Evolutionary conservation across 2,113 vertebrate species (phyloP), one percentile per base, ranked within the genome.

Genomic region (Xenopus borealis): DNA sequence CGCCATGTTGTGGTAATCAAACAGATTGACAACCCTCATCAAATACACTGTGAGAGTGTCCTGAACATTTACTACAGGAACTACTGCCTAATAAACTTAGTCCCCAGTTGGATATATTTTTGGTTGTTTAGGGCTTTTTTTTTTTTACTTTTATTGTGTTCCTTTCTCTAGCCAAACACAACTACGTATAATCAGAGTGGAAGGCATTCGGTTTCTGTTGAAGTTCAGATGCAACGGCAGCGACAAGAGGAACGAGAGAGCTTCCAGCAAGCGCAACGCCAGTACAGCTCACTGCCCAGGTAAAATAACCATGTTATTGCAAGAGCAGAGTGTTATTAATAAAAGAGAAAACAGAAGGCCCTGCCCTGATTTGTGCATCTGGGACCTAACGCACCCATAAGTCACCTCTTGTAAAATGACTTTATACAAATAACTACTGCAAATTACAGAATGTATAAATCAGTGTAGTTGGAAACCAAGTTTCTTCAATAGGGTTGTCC

Each of bases 231-330:
- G 89, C 95, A 97, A 66, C 80, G 94, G 4, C 96, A 97, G 79
- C 80, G 95, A 27, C 95, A 95, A 64, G 96, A 98, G 59, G 95
- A 98, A 50, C 90, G 95, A 0, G 95, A 98, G 81, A 92, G 91
- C 9, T 98, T 98, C 84, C 91, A 93, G 58, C 96, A 97, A 81
- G 93, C 95, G 0, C 96, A 97, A 79, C 90, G 95, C n/a, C 95
- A 97, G 88, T 98, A 98, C 92, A 98, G 95, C 89, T 98, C 96
- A 0, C 83, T 98, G 79, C 96, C 96, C 66, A 91, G 96, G 96
- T 98, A 88, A 27, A 2, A 27, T 27, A 27, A 27, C 23, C 23
- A 27, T 3, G 23, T 1, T 27, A 27, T 3, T 27, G 23, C 23
- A 27, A 27, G 23, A 27, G 23, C 3, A 27, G 23, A 27, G 3